These are phyloP conservation scores for Euplexia lucipara DNA, from an alignment of 2,888 invertebrate species.

Conservation along the genomic window DNA sequence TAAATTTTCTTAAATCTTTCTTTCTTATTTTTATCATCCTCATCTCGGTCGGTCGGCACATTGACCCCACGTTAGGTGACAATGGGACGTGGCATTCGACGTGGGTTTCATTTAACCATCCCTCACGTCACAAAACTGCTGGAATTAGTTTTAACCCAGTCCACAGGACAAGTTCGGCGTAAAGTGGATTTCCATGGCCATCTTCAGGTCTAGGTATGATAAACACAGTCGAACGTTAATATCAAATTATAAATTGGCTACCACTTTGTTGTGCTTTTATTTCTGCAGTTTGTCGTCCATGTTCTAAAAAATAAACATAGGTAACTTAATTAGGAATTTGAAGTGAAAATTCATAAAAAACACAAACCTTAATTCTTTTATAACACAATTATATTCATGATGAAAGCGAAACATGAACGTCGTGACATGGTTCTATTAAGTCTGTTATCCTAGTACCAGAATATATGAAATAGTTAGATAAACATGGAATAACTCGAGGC, in stretches of 20 bases:
- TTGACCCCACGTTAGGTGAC: no score
- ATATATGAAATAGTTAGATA: background rate
- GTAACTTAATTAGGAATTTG: slow-evolving; percentile 17
- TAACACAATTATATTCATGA: slow-evolving; percentile 12
- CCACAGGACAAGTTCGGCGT: no score
- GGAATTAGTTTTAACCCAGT: no score
- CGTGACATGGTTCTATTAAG: slow-evolving; percentile 16
- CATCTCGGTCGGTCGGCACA: no score
- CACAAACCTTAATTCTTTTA: slow-evolving; percentile 18
- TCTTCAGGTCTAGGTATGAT: background rate
- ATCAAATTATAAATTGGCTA: background rate
- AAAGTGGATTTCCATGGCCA: background rate
- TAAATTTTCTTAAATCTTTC: no score
- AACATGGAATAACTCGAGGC: background rate
- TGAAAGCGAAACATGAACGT: slow-evolving; percentile 21
- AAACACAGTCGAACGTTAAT: background rate
- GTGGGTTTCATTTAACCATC: no score
- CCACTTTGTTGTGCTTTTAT: no score
- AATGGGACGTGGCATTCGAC: no score
- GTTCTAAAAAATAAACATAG: background rate
- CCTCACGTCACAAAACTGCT: no score
- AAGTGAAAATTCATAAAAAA: background rate
- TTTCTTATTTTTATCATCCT: no score
- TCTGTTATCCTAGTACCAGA: background rate
- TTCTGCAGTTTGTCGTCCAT: no score